Percentiles rank a stretch among this genome's conserved stretches.
phyloP scores from a whole-genome alignment of 1,140 invertebrate genomes.

The Pentalonia nigronervosa region DNA sequence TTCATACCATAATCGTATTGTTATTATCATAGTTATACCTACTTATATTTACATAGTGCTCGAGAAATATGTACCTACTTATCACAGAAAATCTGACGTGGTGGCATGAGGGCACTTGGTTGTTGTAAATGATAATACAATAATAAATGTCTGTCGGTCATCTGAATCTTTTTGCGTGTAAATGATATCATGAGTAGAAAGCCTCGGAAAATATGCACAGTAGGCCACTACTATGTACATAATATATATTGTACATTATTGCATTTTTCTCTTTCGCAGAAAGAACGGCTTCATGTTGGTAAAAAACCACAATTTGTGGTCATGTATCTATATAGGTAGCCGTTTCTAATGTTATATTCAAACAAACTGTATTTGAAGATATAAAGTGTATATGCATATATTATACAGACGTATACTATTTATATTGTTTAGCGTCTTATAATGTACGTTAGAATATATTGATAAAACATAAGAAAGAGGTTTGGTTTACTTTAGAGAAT shows the following conservation, averaged over 20 bases:
- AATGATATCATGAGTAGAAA: slow-evolving; percentile 28
- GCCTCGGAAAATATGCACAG: background rate
- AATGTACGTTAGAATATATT: background rate
- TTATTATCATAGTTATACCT: background rate
- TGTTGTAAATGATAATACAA: slow-evolving; percentile 6
- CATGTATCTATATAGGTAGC: background rate
- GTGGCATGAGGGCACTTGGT: background rate
- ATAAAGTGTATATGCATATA: background rate
- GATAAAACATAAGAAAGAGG: background rate
- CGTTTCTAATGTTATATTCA: slow-evolving; percentile 14
- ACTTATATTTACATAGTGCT: background rate
- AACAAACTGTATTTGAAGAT: background rate
- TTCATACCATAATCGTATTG: background rate
- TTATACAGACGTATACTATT: background rate
- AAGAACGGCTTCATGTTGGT: background rate
- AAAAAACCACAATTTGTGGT: slow-evolving; percentile 30
- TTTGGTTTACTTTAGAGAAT: background rate
- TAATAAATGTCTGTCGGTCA: slow-evolving; percentile 23
- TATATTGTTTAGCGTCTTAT: background rate
- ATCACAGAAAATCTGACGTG: background rate
- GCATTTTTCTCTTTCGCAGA: background rate
- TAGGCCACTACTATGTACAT: background rate
- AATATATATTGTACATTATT: background rate
- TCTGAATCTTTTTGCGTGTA: background rate
- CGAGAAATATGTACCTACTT: background rate